Percentiles rank a stretch among this genome's conserved stretches.
phyloP scores from a whole-genome alignment of 1,140 invertebrate species.

The Procambarus clarkii region DNA sequence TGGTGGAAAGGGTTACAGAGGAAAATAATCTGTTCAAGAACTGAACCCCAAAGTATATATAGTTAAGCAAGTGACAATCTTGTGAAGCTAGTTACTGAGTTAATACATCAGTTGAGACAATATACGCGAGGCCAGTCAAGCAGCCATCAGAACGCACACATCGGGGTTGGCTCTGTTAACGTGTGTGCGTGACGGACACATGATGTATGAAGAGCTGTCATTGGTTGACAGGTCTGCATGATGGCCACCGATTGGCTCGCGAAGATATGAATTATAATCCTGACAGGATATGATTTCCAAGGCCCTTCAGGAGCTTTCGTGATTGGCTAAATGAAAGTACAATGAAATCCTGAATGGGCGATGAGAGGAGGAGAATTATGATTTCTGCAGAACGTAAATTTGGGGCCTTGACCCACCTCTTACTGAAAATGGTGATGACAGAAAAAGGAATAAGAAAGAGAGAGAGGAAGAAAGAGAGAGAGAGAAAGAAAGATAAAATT shows the following conservation, averaged over 20 bases:
- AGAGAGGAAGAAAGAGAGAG: background rate
- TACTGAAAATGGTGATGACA: background rate
- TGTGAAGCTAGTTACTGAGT: too few species aligned
- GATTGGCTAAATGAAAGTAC: constrained; percentile 1
- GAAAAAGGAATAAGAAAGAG: background rate
- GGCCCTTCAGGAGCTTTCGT: background rate
- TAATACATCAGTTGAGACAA: too few species aligned
- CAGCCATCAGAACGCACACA: too few species aligned
- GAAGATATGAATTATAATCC: background rate
- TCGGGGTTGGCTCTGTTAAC: too few species aligned
- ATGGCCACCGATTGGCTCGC: background rate
- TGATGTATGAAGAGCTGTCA: constrained; percentile 8
- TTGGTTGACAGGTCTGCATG: constrained; percentile 28
- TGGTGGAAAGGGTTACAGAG: too few species aligned
- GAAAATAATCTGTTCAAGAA: too few species aligned
- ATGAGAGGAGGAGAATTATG: too few species aligned
- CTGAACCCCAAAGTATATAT: too few species aligned
- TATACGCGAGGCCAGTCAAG: too few species aligned
- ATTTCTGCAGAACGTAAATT: too few species aligned
- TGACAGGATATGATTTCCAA: background rate
- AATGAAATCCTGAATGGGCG: background rate
- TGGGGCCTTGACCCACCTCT: background rate
- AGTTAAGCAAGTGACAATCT: too few species aligned
- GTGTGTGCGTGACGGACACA: constrained; percentile 7
- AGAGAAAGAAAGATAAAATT: background rate